Conservation (phyloP, 2,888 invertebrate species). For the Ochropleura plecta region DNA sequence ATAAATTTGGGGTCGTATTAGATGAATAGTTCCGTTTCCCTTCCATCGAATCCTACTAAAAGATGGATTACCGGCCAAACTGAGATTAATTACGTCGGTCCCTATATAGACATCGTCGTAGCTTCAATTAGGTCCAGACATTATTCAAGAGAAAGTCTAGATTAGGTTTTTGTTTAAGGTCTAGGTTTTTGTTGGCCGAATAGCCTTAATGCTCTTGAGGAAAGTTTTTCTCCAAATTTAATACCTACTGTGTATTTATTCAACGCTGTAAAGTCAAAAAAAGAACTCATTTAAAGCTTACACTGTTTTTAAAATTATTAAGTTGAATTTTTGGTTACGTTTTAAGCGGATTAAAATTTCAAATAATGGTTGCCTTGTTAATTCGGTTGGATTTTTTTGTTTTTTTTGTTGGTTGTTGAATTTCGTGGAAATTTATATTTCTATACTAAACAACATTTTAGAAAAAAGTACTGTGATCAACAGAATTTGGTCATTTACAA, state of each 20-base stretch:
- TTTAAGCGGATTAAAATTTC: slow-evolving; percentile 1
- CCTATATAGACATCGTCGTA: slow-evolving; percentile 63
- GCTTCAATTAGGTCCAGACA: slow-evolving; percentile 61
- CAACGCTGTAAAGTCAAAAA: not conserved
- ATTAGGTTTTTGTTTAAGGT: slow-evolving; percentile 55
- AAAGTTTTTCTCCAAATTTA: slow-evolving; percentile 29
- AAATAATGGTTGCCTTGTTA: not conserved
- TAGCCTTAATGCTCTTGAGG: slow-evolving; percentile 35
- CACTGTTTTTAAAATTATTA: not conserved
- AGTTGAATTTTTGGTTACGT: not conserved
- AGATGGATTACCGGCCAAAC: slow-evolving; percentile 81
- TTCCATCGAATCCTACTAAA: slow-evolving; percentile 71
- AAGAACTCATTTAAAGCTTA: not conserved
- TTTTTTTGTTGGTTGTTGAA: too few species aligned
- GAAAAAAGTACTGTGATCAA: not conserved
- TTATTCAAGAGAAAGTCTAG: slow-evolving; percentile 60
- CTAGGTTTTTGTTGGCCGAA: slow-evolving; percentile 35
- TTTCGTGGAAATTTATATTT: not conserved
- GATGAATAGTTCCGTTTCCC: slow-evolving; percentile 72
- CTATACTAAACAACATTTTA: not conserved
- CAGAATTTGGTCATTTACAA: not conserved
- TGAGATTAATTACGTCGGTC: slow-evolving; percentile 80
- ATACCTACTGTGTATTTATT: slow-evolving; percentile 32
- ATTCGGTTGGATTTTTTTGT: too few species aligned
- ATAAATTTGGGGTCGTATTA: slow-evolving; percentile 76